These are phyloP conservation scores for Eupristina koningsbergeri DNA, from an alignment of 1,140 invertebrate genomes.

Conservation along the genomic window DNA sequence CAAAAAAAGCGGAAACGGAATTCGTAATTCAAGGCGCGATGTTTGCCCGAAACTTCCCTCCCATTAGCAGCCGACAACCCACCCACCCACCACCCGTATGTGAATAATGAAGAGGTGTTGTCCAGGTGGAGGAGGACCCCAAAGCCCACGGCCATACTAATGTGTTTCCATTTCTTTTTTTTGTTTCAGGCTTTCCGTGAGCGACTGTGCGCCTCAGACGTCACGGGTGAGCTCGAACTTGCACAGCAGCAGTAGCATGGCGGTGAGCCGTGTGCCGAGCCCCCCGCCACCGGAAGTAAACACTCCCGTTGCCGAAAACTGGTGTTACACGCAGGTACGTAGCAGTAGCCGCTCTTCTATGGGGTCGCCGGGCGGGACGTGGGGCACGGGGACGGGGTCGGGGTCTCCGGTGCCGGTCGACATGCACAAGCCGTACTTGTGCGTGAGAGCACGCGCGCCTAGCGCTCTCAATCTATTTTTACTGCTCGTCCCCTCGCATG, in stretches of 20 bases:
- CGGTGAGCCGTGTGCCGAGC: slow-evolving; percentile 91
- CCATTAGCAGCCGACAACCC: too few species aligned
- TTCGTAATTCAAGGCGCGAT: too few species aligned
- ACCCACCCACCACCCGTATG: too few species aligned
- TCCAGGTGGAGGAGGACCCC: not conserved
- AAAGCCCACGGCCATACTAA: not conserved
- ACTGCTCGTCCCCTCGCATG: slow-evolving; percentile 65
- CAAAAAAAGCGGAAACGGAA: too few species aligned
- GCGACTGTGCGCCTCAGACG: slow-evolving; percentile 88
- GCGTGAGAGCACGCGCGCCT: slow-evolving; percentile 59
- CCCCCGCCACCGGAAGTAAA: slow-evolving; percentile 91
- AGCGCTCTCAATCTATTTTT: slow-evolving; percentile 66
- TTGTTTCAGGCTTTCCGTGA: slow-evolving; percentile 84
- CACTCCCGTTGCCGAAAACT: slow-evolving; percentile 94
- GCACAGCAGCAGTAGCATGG: slow-evolving; percentile 85
- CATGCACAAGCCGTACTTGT: slow-evolving; percentile 43
- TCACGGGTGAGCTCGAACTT: slow-evolving; percentile 86
- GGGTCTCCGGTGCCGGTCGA: too few species aligned
- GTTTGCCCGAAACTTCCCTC: too few species aligned
- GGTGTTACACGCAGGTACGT: slow-evolving; percentile 95
- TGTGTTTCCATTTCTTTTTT: slow-evolving; percentile 39
- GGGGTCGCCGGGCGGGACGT: too few species aligned
- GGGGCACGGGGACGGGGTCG: too few species aligned
- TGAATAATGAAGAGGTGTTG: too few species aligned
- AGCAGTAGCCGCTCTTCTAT: not conserved